A percentile compares a stretch with the other conserved stretches of the same genome.
Evolutionary conservation across 2,888 invertebrate genomes (phyloP).

Genomic region (Muschampia plurimacula): DNA sequence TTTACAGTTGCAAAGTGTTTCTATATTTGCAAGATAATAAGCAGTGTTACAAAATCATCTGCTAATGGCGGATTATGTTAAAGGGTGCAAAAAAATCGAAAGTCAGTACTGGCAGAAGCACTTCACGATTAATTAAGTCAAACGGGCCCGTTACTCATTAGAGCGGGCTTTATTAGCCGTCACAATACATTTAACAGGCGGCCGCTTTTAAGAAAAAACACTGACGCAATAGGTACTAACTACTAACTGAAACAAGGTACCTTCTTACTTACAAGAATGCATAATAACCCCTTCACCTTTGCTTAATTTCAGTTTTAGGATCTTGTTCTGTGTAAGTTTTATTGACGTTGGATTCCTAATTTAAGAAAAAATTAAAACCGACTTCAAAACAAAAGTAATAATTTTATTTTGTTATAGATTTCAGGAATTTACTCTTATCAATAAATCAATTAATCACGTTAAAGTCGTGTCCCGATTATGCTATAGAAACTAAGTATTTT

Average conservation of each 20-base stretch:
- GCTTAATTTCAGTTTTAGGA: neutral
- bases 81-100: constrained; percentile 56
- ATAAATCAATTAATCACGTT: no score
- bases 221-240: constrained; percentile 46
- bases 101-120: constrained; percentile 58
- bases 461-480: no score
- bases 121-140: constrained; percentile 75
- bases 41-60: neutral
- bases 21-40: neutral
- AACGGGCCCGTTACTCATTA: constrained; percentile 71
- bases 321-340: no score
- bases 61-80: constrained; percentile 20
- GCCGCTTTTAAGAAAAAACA: constrained; percentile 57
- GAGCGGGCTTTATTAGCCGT: constrained; percentile 75
- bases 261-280: neutral
- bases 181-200: constrained; percentile 80
- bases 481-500: no score
- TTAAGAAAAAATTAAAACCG: no score
- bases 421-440: no score
- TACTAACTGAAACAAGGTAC: constrained; percentile 15
- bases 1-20: no score
- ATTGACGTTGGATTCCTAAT: no score
- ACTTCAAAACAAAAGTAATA: no score
- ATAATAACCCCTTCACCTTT: neutral
- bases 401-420: no score